phyloP scores from a whole-genome alignment of 2,113 vertebrate species.

The Picathartes gymnocephalus region DNA sequence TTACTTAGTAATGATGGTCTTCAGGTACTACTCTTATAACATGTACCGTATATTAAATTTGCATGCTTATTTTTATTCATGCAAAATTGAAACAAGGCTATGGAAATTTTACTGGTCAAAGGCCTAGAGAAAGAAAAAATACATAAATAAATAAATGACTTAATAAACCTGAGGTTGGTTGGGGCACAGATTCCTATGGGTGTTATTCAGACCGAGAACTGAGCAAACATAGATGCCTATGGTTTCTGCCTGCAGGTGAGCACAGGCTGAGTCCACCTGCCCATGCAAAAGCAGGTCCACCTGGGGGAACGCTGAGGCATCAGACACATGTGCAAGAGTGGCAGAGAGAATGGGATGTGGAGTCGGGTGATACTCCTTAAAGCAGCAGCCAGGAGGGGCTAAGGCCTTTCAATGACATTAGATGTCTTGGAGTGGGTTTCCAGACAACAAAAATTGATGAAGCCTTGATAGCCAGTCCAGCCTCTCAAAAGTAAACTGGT shows the following conservation, averaged over 20 bases:
- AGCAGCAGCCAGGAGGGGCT: background rate
- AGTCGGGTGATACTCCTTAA: too few species aligned
- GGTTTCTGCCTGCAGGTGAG: background rate
- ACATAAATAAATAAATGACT: background rate
- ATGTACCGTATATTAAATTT: background rate
- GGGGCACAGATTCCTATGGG: background rate
- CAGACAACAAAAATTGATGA: background rate
- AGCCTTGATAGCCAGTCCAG: background rate
- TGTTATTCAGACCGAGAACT: background rate
- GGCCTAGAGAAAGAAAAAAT: background rate
- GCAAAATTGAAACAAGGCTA: background rate
- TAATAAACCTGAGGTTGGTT: background rate
- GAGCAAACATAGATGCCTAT: background rate
- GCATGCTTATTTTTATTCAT: background rate
- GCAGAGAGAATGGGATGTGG: too few species aligned
- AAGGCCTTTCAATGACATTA: background rate
- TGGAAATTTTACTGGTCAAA: background rate
- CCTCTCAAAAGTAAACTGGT: background rate
- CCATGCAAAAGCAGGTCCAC: rapidly evolving
- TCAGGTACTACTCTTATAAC: background rate
- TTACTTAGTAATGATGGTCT: background rate
- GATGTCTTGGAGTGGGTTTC: background rate
- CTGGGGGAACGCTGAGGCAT: background rate
- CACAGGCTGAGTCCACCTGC: background rate
- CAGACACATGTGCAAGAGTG: background rate